Base-by-base conservation (phyloP, 2,113 vertebrate species). In the Xiphophorus couchianus region DNA sequence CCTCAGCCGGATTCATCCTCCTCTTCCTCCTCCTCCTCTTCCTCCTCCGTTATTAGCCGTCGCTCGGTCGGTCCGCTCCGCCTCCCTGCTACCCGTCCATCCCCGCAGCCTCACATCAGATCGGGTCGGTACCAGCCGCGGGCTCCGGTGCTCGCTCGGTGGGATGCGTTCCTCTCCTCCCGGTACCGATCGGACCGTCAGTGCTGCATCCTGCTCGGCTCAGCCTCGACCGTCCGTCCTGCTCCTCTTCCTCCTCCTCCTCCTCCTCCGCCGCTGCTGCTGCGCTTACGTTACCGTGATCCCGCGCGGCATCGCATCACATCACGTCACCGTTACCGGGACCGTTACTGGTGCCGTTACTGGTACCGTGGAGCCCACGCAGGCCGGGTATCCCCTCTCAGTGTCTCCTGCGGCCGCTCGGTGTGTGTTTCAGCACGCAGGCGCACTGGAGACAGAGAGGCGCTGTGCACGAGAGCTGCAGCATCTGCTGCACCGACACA, bases 1-100 rank as follows among this genome's bases (percentile, higher is more conserved):
- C 91, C 78, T 90, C 91, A 76, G 42, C 86, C 77, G 89, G 79
- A 90, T 91, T 91, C 89, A 90, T 92, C 82, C 84, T 90, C 81
- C 72, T 58, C 82, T 70, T 66, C 69, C 77, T 62, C 81, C 79
- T 62, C 71, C 70, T 71, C 77, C 82, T 84, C 68, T 85, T 68
- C 84, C 82, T 88, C 85, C 89, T 85, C 84, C 88, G 81, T 82
- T 85, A 67, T 87, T 85, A 78, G n/a, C 76, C 82, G 82, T 82
- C 54, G 82, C n/a, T 74, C 0, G 33, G 73, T 78, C 75, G 75
- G 78, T 84, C 71, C 84, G 79, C 77, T 58, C 84, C 82, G 77
- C 86, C 83, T 85, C 71, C 83, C 88, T 44, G 60, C 82, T 86
- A 91, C 80, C 88, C 71, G 80, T 88, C 69, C 90, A 88, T 89